A percentile compares a stretch with the other conserved stretches of the same genome.
Evolutionary conservation across 2,888 invertebrate species (phyloP).

Genomic region (Drosophila siamana): DNA sequence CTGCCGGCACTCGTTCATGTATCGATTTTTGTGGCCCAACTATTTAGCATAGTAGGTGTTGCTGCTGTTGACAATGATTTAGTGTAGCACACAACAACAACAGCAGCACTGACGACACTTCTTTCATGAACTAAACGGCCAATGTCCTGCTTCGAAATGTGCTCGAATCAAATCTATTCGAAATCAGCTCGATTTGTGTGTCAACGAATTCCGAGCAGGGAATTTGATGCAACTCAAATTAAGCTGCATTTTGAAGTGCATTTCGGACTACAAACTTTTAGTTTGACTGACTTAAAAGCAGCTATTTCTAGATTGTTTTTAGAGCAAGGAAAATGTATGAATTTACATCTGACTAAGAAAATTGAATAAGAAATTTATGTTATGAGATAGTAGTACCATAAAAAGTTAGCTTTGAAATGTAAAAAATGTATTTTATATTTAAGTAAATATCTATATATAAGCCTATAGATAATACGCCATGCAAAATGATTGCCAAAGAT

Average conservation of each 20-base stretch:
- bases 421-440: not conserved
- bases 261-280: too few species aligned
- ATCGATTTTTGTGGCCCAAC: slow-evolving; percentile 13
- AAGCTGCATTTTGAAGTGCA: not conserved
- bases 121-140: slow-evolving; percentile 9
- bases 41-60: slow-evolving; percentile 18
- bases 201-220: slow-evolving; percentile 1
- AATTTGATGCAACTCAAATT: slow-evolving; percentile 12
- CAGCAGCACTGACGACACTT: slow-evolving; percentile 3
- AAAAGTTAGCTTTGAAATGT: too few species aligned
- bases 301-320: too few species aligned
- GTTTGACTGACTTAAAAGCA: too few species aligned
- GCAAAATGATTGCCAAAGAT: too few species aligned
- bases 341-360: too few species aligned
- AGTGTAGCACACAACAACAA: slow-evolving; percentile 24
- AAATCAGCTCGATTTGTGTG: slow-evolving; percentile 5
- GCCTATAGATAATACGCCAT: too few species aligned
- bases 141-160: not conserved
- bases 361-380: too few species aligned
- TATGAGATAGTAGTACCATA: too few species aligned
- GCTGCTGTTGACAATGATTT: slow-evolving; percentile 57
- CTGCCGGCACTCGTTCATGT: not conserved
- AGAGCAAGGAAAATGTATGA: too few species aligned
- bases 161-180: slow-evolving; percentile 8
- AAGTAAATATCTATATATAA: too few species aligned